Percentiles rank a stretch among this genome's conserved stretches.
phyloP scores from a whole-genome alignment of 2,797 vertebrate species.

The Acanthurus leucopareius region DNA sequence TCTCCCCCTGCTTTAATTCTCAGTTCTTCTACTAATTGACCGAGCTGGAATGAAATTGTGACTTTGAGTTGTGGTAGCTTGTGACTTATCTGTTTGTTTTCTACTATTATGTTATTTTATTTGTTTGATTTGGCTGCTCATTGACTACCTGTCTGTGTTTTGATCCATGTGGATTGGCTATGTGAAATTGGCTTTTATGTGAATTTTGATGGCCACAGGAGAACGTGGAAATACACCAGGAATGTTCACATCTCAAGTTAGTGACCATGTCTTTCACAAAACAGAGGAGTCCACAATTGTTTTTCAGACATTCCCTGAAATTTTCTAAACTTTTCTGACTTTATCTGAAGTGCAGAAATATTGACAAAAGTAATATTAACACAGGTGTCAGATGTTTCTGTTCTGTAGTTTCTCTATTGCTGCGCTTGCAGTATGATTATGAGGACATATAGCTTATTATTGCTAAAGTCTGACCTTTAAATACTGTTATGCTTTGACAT shows the following conservation, averaged over 20 bases:
- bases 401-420: neutral
- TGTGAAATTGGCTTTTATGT: conserved; percentile 22
- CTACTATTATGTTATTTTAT: neutral
- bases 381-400: neutral
- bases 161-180: conserved; percentile 10
- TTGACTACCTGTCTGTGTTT: conserved; percentile 21
- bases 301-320: neutral
- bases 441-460: neutral
- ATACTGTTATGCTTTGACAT: neutral
- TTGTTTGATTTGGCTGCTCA: conserved; percentile 40
- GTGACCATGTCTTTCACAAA: neutral
- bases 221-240: neutral
- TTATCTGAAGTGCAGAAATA: too few species aligned
- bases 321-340: neutral
- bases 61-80: conserved; percentile 6
- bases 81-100: conserved; percentile 17
- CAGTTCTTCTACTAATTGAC: conserved; percentile 7
- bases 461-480: neutral
- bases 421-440: neutral
- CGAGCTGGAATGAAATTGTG: conserved; percentile 12
- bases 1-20: conserved; percentile 16
- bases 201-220: neutral
- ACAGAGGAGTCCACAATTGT: neutral
- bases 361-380: neutral
- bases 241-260: neutral